Conservation (phyloP, 2,797 vertebrate genomes). For the Rhinophrynus dorsalis region DNA sequence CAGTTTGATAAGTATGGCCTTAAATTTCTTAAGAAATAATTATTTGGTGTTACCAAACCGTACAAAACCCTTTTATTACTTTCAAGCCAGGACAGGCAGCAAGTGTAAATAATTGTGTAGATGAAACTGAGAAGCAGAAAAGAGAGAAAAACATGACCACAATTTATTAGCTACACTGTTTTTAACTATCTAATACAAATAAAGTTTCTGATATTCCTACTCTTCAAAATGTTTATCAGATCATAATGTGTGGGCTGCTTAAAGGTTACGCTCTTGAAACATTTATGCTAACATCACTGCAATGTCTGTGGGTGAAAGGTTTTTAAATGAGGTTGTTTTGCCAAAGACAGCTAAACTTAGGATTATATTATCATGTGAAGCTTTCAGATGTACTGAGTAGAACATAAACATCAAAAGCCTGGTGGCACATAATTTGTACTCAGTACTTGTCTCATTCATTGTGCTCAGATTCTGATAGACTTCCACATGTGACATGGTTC, state of each 20-base stretch:
- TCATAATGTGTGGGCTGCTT: constrained; percentile 30
- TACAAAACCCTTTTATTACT: too few relatives aligned
- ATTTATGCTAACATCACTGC: constrained; percentile 17
- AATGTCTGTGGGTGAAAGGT: constrained; percentile 27
- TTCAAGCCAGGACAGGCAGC: too few relatives aligned
- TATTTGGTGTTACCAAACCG: too few relatives aligned
- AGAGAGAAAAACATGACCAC: too few relatives aligned
- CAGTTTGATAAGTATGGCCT: too few relatives aligned
- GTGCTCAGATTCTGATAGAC: constrained; percentile 5
- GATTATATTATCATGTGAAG: constrained; percentile 27
- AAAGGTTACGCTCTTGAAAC: constrained; percentile 19
- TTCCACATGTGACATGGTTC: background rate
- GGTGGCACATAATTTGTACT: background rate
- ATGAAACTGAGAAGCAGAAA: too few relatives aligned
- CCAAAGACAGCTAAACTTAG: constrained; percentile 31
- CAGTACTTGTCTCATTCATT: constrained; percentile 1
- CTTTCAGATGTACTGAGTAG: constrained; percentile 16
- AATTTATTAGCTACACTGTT: too few relatives aligned
- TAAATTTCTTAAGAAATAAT: too few relatives aligned
- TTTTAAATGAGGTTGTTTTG: constrained; percentile 29
- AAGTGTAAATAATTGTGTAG: too few relatives aligned
- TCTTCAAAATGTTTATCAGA: constrained; percentile 27
- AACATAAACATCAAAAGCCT: constrained; percentile 34
- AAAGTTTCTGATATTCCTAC: constrained; percentile 1
- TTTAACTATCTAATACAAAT: too few relatives aligned